A percentile compares a stretch with the other conserved stretches of the same genome.
Conservation (phyloP, 2,797 vertebrate species). For the Lycodopsis pacificus region DNA sequence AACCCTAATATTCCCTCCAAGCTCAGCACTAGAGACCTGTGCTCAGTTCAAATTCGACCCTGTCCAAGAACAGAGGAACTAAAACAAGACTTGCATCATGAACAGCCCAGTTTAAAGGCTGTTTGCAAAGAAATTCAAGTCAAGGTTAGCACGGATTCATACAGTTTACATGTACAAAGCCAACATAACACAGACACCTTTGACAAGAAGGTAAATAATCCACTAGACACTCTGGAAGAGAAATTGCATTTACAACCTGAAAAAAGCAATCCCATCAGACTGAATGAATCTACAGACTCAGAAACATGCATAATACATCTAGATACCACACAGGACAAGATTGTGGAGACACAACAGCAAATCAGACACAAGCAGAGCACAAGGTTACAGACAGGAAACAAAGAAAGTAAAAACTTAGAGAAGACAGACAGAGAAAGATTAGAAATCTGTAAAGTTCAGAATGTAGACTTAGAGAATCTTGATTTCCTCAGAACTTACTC, state of each 20-base stretch:
- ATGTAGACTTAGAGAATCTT: slow-evolving; percentile 20
- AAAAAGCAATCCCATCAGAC: slow-evolving; percentile 1
- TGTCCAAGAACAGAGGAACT: slow-evolving; percentile 13
- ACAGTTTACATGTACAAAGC: slow-evolving; percentile 30
- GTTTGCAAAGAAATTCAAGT: slow-evolving; percentile 31
- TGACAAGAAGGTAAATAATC: slow-evolving; percentile 47
- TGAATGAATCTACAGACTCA: slow-evolving; percentile 14
- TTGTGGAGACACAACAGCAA: slow-evolving; percentile 19
- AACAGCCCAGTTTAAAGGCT: slow-evolving; percentile 12
- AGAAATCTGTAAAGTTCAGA: slow-evolving; percentile 11
- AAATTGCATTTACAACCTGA: slow-evolving; percentile 16
- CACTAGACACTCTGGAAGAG: slow-evolving; percentile 17
- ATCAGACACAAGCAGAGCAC: neutral
- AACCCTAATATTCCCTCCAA: slow-evolving; percentile 13
- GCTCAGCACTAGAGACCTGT: slow-evolving; percentile 16
- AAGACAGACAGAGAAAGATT: slow-evolving; percentile 1
- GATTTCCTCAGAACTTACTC: slow-evolving; percentile 9
- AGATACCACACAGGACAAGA: slow-evolving; percentile 8
- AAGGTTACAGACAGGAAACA: slow-evolving; percentile 6
- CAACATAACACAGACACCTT: slow-evolving; percentile 35
- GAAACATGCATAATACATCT: slow-evolving; percentile 20
- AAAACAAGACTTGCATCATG: slow-evolving; percentile 1
- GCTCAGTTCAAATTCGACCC: slow-evolving; percentile 16
- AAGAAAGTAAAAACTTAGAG: neutral
- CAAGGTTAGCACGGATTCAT: slow-evolving; percentile 13